phyloP scores from a whole-genome alignment of 1,140 invertebrate species.

The Andricus grossulariae region DNA sequence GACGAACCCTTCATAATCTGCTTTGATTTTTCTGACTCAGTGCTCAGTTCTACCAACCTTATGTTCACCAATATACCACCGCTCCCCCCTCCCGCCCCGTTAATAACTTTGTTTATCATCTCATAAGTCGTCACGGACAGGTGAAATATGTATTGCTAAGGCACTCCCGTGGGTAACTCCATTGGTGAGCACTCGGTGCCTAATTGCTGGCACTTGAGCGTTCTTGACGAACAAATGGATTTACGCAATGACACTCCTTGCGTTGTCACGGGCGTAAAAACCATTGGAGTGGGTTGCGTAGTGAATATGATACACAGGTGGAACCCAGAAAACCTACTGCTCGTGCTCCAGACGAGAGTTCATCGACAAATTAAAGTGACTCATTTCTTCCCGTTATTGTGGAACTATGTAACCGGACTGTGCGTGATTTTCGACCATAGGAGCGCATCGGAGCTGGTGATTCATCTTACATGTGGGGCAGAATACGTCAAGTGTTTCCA shows the following conservation, averaged over 20 bases:
- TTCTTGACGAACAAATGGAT: constrained; percentile 27
- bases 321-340: neutral
- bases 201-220: constrained; percentile 39
- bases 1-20: constrained; percentile 62
- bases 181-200: constrained; percentile 10
- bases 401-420: neutral
- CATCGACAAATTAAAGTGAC: constrained; percentile 49
- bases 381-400: constrained; percentile 6
- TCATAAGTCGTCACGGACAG: constrained; percentile 66
- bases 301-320: neutral
- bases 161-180: neutral
- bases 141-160: constrained; percentile 55
- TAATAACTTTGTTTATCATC: constrained; percentile 74
- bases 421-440: neutral
- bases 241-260: constrained; percentile 24
- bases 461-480: too few species aligned
- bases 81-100: constrained; percentile 33
- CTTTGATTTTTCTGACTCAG: constrained; percentile 63
- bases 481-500: too few species aligned
- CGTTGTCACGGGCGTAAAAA: constrained; percentile 11
- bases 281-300: neutral
- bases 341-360: constrained; percentile 39
- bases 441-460: too few species aligned
- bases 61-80: constrained; percentile 56
- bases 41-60: constrained; percentile 55